Percentiles rank a stretch among this genome's conserved stretches.
These are phyloP conservation scores for Turritopsis rubra DNA, from an alignment of 30 jellyfish, hydroid and myxozoan species.

Conservation along the genomic window DNA sequence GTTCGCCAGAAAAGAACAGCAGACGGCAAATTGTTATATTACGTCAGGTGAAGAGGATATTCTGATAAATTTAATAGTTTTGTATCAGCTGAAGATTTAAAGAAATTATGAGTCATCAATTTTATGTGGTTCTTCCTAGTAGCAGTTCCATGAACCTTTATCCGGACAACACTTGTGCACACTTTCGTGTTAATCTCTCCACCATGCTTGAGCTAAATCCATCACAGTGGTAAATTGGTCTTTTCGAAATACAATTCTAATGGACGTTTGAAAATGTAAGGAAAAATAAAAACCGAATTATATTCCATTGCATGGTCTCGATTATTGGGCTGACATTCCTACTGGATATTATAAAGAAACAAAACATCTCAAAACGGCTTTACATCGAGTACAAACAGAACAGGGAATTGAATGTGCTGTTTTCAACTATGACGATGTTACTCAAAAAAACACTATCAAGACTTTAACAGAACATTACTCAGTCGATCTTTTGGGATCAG, in stretches of 20 bases:
- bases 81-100: neutral
- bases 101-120: neutral
- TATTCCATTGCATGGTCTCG: too few species aligned
- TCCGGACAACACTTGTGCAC: too few species aligned
- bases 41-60: constrained; percentile 23
- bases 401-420: neutral
- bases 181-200: too few species aligned
- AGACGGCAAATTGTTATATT: neutral
- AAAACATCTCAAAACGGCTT: neutral
- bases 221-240: constrained; percentile 19
- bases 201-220: constrained; percentile 19
- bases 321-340: neutral
- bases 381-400: neutral
- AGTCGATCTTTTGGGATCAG: neutral
- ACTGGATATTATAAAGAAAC: neutral
- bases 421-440: neutral
- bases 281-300: too few species aligned
- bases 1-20: constrained; percentile 24
- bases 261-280: too few species aligned
- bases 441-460: neutral
- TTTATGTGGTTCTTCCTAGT: constrained; percentile 25
- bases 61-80: constrained; percentile 11
- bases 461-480: neutral
- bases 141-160: constrained; percentile 12
- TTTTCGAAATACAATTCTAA: too few species aligned